These are phyloP conservation scores for Chaetorhynchus papuensis DNA, from an alignment of 2,113 vertebrate genomes.

Conservation along the genomic window DNA sequence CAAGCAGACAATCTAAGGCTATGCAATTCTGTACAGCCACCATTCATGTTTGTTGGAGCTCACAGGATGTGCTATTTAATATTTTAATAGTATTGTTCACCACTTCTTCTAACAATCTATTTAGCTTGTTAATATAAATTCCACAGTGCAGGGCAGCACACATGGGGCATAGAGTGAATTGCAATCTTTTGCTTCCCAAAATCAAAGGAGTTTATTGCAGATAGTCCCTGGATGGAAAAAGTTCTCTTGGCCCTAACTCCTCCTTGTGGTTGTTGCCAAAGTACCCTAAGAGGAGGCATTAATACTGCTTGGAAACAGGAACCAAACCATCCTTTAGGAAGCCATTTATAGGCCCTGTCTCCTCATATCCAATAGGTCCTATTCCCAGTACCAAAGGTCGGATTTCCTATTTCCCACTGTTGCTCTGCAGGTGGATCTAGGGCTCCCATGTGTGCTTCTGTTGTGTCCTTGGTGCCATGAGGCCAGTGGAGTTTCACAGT, in stretches of 20 bases:
- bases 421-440: neutral
- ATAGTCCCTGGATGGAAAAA: neutral
- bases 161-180: neutral
- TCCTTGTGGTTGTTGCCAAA: neutral
- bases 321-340: neutral
- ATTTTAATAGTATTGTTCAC: neutral
- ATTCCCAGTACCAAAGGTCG: neutral
- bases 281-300: neutral
- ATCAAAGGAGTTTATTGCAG: neutral
- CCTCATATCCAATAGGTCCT: fast-evolving
- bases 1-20: neutral
- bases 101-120: neutral
- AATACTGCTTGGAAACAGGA: neutral
- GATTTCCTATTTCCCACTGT: neutral
- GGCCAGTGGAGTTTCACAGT: neutral
- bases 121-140: neutral
- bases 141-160: neutral
- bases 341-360: neutral
- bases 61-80: neutral
- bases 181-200: neutral
- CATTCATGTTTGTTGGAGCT: neutral
- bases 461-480: neutral
- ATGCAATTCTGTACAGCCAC: neutral
- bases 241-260: neutral
- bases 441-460: fast-evolving